Base-by-base conservation (phyloP, 2,113 vertebrate genomes). In the Okapia johnstoni region DNA sequence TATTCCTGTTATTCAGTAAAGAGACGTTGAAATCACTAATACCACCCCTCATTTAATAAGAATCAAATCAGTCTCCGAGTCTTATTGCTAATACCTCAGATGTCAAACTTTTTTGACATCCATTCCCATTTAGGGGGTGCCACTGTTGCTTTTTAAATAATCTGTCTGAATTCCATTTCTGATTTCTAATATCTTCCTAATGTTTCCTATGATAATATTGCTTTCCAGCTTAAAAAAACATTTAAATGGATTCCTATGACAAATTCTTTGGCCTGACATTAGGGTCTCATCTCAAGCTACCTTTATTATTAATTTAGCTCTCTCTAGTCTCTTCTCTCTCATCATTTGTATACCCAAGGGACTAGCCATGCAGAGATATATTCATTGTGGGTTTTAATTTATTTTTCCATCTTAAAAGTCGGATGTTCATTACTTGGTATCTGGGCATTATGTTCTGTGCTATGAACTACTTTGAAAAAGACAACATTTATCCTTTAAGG, bases 401-500 rank as follows among this genome's bases (percentile, higher is more conserved):
- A 61, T 77, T 81, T 57, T 91, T 9, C 23, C 3, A 7, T 33
- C 19, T 14, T 9, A 94, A 87, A 96, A 83, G 92, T 90, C 4
- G 55, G 66, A 10, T 19, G 88, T 48, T 89, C 30, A 43, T 90
- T 95, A 61, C 95, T 97, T 86, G 88, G 83, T 84, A 66, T 66
- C 55, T 83, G 50, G 15, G 6, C 10, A 90, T 87, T 90, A 50
- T 88, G 13, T n/a, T 91, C 58, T 88, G 10, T 89, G 50, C 33
- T 85, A 43, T 91, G 52, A 95, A 79, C 7, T 94, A 60, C 50
- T 85, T 46, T 95, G 87, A 60, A 94, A 91, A 96, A 70, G 81
- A 54, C 54, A 87, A 52, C 19, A 90, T 70, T 83, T 96, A 46
- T 77, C 90, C 61, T 90, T 23, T 92, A 66, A 92, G 36, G 2